Percentiles rank a stretch among this genome's conserved stretches.
These are phyloP conservation scores for Harmothoe impar DNA, from an alignment of 2,888 invertebrate genomes.

Conservation along the genomic window DNA sequence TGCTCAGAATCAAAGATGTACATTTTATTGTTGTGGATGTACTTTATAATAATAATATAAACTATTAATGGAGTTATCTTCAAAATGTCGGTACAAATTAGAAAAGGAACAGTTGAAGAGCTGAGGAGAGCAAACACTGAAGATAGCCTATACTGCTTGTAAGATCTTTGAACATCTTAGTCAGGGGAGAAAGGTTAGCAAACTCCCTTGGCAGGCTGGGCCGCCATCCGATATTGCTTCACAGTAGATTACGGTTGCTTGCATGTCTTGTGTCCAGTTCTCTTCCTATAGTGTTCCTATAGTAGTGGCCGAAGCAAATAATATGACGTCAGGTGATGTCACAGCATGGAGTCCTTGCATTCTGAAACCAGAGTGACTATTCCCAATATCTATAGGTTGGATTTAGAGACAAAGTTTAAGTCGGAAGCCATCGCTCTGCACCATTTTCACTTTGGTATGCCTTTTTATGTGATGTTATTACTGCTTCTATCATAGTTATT, in stretches of 20 bases:
- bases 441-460: conserved; percentile 46
- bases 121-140: no score
- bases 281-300: neutral
- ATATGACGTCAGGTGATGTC: conserved; percentile 36
- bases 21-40: no score
- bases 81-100: no score
- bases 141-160: no score
- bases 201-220: conserved; percentile 22
- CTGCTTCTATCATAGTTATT: conserved; percentile 23
- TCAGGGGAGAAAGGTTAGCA: neutral
- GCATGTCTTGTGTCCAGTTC: neutral
- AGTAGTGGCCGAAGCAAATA: conserved; percentile 1
- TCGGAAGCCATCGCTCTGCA: conserved; percentile 6
- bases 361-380: conserved; percentile 2
- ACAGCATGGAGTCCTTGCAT: conserved; percentile 44
- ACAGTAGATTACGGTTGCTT: conserved; percentile 43
- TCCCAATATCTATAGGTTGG: neutral
- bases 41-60: no score
- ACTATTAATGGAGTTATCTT: no score
- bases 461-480: conserved; percentile 14
- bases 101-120: no score
- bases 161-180: neutral
- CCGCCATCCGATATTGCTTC: neutral
- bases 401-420: neutral
- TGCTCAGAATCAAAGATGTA: no score